These are phyloP conservation scores for Brenthis hecate DNA, from an alignment of 2,888 invertebrate genomes.

Conservation along the genomic window DNA sequence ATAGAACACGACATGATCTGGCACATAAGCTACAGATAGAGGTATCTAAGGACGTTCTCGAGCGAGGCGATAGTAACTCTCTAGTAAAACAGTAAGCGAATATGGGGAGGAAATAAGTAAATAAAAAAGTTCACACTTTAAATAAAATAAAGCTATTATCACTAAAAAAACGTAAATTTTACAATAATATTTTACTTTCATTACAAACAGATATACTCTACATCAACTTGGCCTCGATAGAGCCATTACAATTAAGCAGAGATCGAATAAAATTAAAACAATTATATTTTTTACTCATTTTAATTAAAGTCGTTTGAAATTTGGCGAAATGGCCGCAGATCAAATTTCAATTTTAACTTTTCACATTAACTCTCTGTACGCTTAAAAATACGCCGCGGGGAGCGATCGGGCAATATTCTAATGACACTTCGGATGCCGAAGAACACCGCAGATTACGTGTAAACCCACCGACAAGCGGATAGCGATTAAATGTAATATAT, in stretches of 20 bases:
- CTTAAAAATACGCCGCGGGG: constrained; percentile 70
- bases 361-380: constrained; percentile 60
- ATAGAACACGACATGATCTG: too few relatives aligned
- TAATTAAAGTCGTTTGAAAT: constrained; percentile 41
- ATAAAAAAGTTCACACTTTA: too few relatives aligned
- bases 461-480: constrained; percentile 13
- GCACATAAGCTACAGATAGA: too few relatives aligned
- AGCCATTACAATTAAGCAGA: constrained; percentile 17
- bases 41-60: too few relatives aligned
- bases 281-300: constrained; percentile 38
- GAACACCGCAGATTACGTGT: constrained; percentile 45
- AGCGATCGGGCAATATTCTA: constrained; percentile 49
- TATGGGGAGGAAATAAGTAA: too few relatives aligned
- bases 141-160: too few relatives aligned
- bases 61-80: too few relatives aligned
- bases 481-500: constrained; percentile 25
- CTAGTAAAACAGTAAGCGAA: too few relatives aligned
- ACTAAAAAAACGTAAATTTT: too few relatives aligned
- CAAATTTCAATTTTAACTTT: constrained; percentile 78
- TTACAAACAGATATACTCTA: too few relatives aligned
- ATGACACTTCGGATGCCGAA: constrained; percentile 45
- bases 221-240: constrained; percentile 1
- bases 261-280: constrained; percentile 19
- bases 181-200: too few relatives aligned
- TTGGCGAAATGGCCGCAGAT: constrained; percentile 50